phyloP scores from a whole-genome alignment of 1,140 invertebrate species.

The Camponotus floridanus region DNA sequence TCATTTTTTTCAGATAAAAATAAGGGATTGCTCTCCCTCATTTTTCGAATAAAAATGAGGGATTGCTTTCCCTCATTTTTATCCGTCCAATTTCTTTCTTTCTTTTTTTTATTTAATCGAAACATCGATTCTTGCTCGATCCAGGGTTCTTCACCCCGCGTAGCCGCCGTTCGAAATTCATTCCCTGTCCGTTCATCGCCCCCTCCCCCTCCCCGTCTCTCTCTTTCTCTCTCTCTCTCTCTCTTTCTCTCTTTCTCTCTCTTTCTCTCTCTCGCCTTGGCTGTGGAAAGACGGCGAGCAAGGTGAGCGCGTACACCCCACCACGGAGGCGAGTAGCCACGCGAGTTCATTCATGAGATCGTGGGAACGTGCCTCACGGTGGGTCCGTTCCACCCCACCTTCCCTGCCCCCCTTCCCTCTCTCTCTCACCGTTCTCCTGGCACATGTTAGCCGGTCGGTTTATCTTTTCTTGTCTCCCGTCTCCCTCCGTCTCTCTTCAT shows the following conservation, averaged over 20 bases:
- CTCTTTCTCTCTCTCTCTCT: slow-evolving; percentile 68
- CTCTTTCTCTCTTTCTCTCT: slow-evolving; percentile 66
- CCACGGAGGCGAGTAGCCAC: slow-evolving; percentile 81
- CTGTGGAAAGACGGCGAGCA: slow-evolving; percentile 70
- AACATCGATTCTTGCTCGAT: slow-evolving; percentile 43
- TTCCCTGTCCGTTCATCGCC: slow-evolving; percentile 54
- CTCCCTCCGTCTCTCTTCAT: slow-evolving; percentile 9
- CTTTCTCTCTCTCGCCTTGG: slow-evolving; percentile 61
- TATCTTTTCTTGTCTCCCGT: slow-evolving; percentile 62
- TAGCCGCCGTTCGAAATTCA: slow-evolving; percentile 32
- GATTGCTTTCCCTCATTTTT: not conserved
- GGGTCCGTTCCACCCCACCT: slow-evolving; percentile 76
- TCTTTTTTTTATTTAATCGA: slow-evolving; percentile 2
- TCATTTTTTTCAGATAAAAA: too few relatives aligned
- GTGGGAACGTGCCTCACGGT: slow-evolving; percentile 84
- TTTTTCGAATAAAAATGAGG: too few relatives aligned
- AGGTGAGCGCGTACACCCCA: slow-evolving; percentile 76
- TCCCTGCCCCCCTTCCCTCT: slow-evolving; percentile 58
- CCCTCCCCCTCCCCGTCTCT: slow-evolving; percentile 26
- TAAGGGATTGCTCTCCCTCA: too few relatives aligned
- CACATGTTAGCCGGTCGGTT: slow-evolving; percentile 60
- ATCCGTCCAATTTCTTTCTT: not conserved
- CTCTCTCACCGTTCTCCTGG: slow-evolving; percentile 34
- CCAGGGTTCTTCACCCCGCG: slow-evolving; percentile 70
- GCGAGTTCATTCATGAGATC: slow-evolving; percentile 87